Conservation (phyloP, 2,113 vertebrate species). For the Ranitomeya variabilis region DNA sequence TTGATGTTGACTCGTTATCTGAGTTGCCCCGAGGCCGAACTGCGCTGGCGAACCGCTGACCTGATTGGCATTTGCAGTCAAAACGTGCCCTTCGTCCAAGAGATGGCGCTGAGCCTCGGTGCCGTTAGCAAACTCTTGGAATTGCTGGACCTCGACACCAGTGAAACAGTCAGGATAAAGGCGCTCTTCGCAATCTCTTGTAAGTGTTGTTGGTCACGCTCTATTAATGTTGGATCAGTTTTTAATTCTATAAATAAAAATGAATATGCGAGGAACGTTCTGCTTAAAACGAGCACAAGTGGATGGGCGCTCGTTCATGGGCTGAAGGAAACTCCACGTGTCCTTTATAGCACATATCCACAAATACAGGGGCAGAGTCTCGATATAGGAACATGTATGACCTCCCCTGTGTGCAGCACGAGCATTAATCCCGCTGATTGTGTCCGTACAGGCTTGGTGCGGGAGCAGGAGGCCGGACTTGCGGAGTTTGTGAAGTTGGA, state of each 20-base stretch:
- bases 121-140: constrained; percentile 79
- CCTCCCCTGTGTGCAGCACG: too few relatives aligned
- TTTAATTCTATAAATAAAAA: too few relatives aligned
- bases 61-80: constrained; percentile 85
- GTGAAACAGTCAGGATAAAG: constrained; percentile 81
- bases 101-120: constrained; percentile 75
- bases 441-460: constrained; percentile 76
- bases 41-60: constrained; percentile 85
- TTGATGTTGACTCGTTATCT: constrained; percentile 79
- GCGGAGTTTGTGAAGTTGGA: constrained; percentile 81
- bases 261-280: too few relatives aligned
- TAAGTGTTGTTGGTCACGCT: constrained; percentile 69
- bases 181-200: constrained; percentile 89
- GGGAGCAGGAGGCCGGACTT: constrained; percentile 83
- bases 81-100: constrained; percentile 87
- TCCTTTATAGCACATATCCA: too few relatives aligned
- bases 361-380: too few relatives aligned
- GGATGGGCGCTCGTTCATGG: too few relatives aligned
- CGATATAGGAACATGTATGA: too few relatives aligned
- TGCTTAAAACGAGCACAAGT: too few relatives aligned
- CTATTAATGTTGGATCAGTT: neutral
- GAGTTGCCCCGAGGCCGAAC: constrained; percentile 71
- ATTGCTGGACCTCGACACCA: constrained; percentile 78
- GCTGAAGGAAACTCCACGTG: too few relatives aligned
- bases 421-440: neutral